Conservation (phyloP, 1,140 invertebrate species). For the Sogatella furcifera region DNA sequence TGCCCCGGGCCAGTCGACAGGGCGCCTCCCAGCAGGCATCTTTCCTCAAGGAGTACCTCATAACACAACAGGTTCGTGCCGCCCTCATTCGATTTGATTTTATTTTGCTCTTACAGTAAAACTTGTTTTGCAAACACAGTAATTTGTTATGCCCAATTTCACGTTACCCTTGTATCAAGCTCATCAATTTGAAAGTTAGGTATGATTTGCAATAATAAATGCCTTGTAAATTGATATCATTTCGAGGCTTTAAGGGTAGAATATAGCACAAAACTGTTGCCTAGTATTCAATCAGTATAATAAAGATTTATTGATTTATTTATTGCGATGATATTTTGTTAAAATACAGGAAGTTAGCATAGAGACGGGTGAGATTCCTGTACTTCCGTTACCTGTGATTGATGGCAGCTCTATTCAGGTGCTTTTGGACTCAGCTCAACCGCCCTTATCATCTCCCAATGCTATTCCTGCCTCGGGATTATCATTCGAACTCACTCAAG, state of each 20-base stretch:
- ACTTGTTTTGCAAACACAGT: too few relatives aligned
- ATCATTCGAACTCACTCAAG: constrained; percentile 30
- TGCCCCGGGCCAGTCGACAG: constrained; percentile 65
- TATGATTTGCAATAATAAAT: too few relatives aligned
- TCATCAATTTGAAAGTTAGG: too few relatives aligned
- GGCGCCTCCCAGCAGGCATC: constrained; percentile 64
- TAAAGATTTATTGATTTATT: too few relatives aligned
- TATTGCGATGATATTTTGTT: background rate
- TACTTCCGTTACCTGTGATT: constrained; percentile 55
- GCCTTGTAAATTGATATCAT: too few relatives aligned
- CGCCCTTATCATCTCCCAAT: constrained; percentile 16
- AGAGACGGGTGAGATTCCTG: constrained; percentile 40
- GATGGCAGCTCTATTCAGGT: constrained; percentile 53
- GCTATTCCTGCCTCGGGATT: constrained; percentile 27
- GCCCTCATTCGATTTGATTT: background rate
- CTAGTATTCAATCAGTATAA: too few relatives aligned
- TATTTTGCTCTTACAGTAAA: too few relatives aligned
- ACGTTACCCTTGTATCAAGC: too few relatives aligned
- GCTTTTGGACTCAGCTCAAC: constrained; percentile 36
- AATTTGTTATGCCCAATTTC: too few relatives aligned
- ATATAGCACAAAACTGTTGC: too few relatives aligned
- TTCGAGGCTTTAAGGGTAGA: too few relatives aligned
- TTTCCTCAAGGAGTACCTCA: constrained; percentile 81
- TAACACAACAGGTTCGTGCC: constrained; percentile 59
- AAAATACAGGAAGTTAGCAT: constrained; percentile 33